Evolutionary conservation across 2,113 vertebrate genomes (phyloP).

Genomic region (Macquaria australasica): DNA sequence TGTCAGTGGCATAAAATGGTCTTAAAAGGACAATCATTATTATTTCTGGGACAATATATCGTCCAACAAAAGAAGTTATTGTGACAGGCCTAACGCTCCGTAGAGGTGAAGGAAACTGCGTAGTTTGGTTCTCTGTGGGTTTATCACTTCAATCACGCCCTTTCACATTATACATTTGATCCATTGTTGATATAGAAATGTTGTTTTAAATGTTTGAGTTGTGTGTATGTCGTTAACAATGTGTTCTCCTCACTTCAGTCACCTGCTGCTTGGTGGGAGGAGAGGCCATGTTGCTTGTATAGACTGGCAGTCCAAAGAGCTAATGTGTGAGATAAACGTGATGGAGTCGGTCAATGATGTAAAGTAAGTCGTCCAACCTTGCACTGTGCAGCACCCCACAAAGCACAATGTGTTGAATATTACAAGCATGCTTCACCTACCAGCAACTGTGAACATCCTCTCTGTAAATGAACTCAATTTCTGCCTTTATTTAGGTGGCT

Average conservation of each 20-base stretch:
- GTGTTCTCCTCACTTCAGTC: slow-evolving; percentile 74
- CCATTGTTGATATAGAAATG: background rate
- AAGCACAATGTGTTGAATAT: background rate
- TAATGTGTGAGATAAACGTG: slow-evolving; percentile 92
- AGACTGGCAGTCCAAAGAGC: slow-evolving; percentile 90
- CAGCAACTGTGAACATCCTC: background rate
- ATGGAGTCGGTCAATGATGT: slow-evolving; percentile 91
- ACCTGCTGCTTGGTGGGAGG: slow-evolving; percentile 89
- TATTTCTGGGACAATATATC: too few relatives aligned
- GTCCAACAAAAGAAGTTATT: too few relatives aligned
- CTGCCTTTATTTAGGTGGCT: slow-evolving; percentile 85
- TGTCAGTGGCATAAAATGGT: too few relatives aligned
- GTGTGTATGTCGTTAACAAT: background rate
- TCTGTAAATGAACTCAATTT: background rate
- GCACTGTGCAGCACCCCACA: background rate
- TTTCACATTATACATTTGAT: background rate
- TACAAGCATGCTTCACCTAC: background rate
- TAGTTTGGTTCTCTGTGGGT: background rate
- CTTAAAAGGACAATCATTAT: too few relatives aligned
- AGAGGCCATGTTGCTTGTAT: slow-evolving; percentile 91
- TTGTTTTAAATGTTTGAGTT: background rate
- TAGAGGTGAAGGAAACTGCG: background rate
- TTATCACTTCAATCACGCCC: background rate
- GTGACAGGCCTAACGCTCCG: too few relatives aligned
- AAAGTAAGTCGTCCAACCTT: slow-evolving; percentile 81